phyloP scores from a whole-genome alignment of 2,113 vertebrate genomes.

The Macaca nemestrina region DNA sequence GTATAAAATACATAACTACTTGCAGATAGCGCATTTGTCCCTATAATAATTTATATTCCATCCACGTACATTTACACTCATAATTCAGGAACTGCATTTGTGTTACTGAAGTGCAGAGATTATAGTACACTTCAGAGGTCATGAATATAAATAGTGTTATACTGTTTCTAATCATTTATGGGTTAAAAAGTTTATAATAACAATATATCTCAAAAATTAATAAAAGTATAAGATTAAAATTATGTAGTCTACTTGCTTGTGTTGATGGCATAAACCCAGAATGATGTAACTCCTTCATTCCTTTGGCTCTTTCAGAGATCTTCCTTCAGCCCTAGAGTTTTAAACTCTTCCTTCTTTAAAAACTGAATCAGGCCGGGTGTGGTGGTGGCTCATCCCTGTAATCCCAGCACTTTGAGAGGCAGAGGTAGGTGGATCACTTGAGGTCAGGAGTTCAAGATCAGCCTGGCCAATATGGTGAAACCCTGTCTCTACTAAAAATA shows the following conservation, averaged over 20 bases:
- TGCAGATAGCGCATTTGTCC: neutral
- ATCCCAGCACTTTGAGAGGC: too few species aligned
- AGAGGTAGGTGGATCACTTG: too few species aligned
- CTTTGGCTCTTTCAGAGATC: neutral
- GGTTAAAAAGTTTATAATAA: neutral
- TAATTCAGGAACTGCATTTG: neutral
- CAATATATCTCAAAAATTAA: neutral
- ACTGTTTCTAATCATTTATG: neutral
- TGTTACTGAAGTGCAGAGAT: neutral
- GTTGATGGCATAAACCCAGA: neutral
- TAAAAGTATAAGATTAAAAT: neutral
- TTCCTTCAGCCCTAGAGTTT: neutral
- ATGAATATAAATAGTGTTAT: neutral
- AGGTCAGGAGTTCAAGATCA: too few species aligned
- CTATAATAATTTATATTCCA: neutral
- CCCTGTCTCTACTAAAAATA: too few species aligned
- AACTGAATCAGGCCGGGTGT: neutral
- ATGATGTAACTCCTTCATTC: neutral
- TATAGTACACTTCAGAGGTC: neutral
- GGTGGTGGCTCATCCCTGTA: too few species aligned
- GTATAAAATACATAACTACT: neutral
- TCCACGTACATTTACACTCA: neutral
- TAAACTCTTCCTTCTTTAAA: conserved; percentile 7
- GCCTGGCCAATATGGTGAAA: too few species aligned
- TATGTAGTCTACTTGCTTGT: neutral